A percentile compares a stretch with the other conserved stretches of the same genome.
These are phyloP conservation scores for Neodon shergylaensis DNA, from an alignment of 2,113 vertebrate genomes.

Conservation along the genomic window DNA sequence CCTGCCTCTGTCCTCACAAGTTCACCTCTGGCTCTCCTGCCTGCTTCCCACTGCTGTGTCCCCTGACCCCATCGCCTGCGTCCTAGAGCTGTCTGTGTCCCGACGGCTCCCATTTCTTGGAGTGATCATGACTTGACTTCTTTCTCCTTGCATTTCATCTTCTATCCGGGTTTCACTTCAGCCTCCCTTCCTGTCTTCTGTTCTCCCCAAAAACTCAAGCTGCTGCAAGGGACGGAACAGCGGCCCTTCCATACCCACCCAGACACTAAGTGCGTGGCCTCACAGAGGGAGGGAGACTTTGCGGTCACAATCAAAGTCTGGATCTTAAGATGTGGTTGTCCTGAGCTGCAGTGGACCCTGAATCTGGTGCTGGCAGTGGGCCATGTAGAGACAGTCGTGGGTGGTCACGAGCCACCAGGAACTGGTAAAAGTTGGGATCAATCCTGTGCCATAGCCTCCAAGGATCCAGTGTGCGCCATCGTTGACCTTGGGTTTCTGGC, in stretches of 20 bases:
- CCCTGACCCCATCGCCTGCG: background rate
- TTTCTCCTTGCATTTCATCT: background rate
- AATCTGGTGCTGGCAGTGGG: no score
- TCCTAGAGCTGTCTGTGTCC: background rate
- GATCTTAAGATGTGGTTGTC: background rate
- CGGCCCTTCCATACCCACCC: fast-evolving
- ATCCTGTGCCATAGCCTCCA: background rate
- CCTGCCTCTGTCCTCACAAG: background rate
- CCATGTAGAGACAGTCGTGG: background rate
- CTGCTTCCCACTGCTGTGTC: background rate
- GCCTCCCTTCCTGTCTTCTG: background rate
- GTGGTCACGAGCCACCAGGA: background rate
- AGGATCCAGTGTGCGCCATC: background rate
- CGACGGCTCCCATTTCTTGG: no score
- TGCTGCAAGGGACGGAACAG: fast-evolving
- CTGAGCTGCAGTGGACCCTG: background rate
- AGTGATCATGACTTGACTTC: fast-evolving
- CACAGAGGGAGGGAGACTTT: background rate
- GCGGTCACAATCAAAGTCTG: background rate
- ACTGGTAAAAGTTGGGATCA: background rate
- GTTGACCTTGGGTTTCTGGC: background rate
- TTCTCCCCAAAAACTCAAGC: background rate
- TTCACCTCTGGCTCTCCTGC: background rate
- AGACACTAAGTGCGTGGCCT: fast-evolving
- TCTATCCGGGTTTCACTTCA: fast-evolving